Evolutionary conservation across 2,113 vertebrate species (phyloP).

Genomic region (Mionectes macconnelli): DNA sequence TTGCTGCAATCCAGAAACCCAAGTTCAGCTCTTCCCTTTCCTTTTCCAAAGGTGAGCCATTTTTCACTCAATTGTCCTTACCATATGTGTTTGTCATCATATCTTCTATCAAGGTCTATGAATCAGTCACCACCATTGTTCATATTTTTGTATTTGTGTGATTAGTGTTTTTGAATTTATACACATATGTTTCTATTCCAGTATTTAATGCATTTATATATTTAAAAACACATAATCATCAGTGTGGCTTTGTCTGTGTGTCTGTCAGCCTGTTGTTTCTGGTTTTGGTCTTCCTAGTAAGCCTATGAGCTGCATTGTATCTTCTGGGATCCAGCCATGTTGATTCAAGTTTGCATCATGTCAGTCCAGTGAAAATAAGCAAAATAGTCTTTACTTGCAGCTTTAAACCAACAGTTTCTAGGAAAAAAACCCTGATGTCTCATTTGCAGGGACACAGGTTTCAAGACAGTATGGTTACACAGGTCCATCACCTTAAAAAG

Average conservation of each 20-base stretch:
- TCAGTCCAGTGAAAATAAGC: not conserved
- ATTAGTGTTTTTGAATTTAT: not conserved
- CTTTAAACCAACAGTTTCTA: not conserved
- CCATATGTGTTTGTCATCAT: not conserved
- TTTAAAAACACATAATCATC: not conserved
- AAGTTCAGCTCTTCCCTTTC: not conserved
- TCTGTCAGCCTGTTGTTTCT: not conserved
- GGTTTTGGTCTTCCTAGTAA: not conserved
- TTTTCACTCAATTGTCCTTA: not conserved
- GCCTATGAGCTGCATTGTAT: not conserved
- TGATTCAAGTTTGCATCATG: not conserved
- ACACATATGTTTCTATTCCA: not conserved
- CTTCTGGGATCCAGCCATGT: not conserved
- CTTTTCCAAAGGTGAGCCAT: not conserved
- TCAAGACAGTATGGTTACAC: not conserved
- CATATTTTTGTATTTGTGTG: not conserved
- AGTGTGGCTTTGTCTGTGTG: not conserved
- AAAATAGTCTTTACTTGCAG: not conserved
- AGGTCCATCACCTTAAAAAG: not conserved
- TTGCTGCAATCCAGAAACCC: not conserved
- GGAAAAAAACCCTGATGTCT: not conserved
- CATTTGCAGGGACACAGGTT: not conserved
- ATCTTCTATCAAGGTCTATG: not conserved
- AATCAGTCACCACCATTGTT: not conserved
- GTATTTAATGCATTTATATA: not conserved